Evolutionary conservation across 1,140 invertebrate species (phyloP).

Genomic region (Anastatus disparis): DNA sequence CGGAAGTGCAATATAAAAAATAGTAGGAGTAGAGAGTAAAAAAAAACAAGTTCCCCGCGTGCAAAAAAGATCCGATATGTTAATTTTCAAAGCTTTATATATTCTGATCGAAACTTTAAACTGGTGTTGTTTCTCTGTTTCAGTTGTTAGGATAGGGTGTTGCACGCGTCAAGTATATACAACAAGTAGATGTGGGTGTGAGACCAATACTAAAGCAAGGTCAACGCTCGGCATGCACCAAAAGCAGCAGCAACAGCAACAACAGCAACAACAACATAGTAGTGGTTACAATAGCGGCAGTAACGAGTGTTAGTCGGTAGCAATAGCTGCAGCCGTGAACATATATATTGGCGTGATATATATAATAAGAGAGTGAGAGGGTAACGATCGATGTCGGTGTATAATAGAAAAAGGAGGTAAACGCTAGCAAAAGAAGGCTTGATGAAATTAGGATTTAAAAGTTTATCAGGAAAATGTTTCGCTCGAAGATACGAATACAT

Average conservation of each 20-base stretch:
- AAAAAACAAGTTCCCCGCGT: too few relatives aligned
- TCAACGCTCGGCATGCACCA: constrained; percentile 19
- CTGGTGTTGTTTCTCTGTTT: too few relatives aligned
- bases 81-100: too few relatives aligned
- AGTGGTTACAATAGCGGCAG: not conserved
- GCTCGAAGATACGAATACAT: constrained; percentile 88
- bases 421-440: constrained; percentile 41
- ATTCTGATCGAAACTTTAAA: too few relatives aligned
- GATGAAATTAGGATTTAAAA: constrained; percentile 54
- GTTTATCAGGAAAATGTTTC: constrained; percentile 74
- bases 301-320: too few relatives aligned
- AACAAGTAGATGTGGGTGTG: not conserved
- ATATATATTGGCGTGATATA: too few relatives aligned
- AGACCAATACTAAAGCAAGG: not conserved
- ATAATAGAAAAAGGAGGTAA: too few relatives aligned
- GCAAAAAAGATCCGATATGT: constrained; percentile 3
- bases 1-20: not conserved
- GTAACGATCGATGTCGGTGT: not conserved
- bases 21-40: not conserved
- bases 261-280: not conserved
- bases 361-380: too few relatives aligned
- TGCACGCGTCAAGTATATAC: too few relatives aligned
- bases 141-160: too few relatives aligned
- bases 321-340: too few relatives aligned
- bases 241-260: not conserved